A percentile compares a stretch with the other conserved stretches of the same genome.
Conservation (phyloP, 1,140 invertebrate species). For the Rhagoletis zephyria region DNA sequence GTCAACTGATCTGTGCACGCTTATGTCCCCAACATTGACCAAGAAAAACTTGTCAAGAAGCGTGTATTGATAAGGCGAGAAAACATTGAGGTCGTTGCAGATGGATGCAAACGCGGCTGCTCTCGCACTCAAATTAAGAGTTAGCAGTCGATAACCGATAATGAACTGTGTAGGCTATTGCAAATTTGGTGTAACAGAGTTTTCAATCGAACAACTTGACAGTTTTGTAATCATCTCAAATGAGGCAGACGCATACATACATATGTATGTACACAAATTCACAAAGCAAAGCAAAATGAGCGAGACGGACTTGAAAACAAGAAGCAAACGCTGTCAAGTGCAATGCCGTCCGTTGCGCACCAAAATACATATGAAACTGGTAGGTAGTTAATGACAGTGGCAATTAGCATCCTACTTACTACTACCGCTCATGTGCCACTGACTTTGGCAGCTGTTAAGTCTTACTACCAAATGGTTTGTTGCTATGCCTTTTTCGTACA, state of each 20-base stretch:
- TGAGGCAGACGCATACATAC: neutral
- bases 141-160: neutral
- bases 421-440: slow-evolving; percentile 15
- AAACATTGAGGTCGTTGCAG: neutral
- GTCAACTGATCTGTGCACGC: too few species aligned
- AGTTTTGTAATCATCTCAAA: slow-evolving; percentile 43
- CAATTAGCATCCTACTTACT: too few species aligned
- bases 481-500: neutral
- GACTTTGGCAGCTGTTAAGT: neutral
- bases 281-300: neutral
- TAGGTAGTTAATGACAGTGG: neutral
- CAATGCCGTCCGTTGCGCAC: slow-evolving; percentile 18
- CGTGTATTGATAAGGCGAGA: neutral
- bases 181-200: slow-evolving; percentile 21
- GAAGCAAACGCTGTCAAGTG: slow-evolving; percentile 27
- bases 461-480: neutral
- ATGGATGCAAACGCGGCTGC: neutral
- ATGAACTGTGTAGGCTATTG: slow-evolving; percentile 11
- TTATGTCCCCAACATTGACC: neutral
- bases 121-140: neutral
- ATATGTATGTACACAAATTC: neutral
- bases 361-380: too few species aligned
- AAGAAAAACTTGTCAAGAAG: neutral
- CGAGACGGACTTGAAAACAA: neutral
- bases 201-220: slow-evolving; percentile 41